phyloP scores from a whole-genome alignment of 2,797 vertebrate genomes.

The Rhinogobio ventralis region DNA sequence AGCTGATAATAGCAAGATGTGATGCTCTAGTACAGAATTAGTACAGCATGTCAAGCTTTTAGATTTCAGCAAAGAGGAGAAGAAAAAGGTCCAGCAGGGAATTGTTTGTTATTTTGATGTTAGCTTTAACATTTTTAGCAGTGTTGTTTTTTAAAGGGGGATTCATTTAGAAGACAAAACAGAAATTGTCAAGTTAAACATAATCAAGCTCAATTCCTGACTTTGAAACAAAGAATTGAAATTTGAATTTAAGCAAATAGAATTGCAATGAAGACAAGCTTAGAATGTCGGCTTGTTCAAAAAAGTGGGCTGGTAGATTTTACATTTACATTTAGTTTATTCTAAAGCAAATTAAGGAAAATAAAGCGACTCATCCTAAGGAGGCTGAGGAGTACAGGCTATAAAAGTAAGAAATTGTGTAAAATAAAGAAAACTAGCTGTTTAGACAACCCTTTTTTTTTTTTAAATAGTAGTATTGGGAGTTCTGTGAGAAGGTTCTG shows the following conservation, averaged over 20 bases:
- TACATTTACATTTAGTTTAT: not conserved
- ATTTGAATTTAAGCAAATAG: not conserved
- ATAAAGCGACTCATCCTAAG: not conserved
- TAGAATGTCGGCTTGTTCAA: not conserved
- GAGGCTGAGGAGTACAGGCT: not conserved
- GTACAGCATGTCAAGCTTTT: not conserved
- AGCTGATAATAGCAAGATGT: not conserved
- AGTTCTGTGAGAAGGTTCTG: constrained; percentile 34
- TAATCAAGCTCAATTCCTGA: not conserved
- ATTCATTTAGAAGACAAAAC: not conserved
- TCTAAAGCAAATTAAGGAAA: not conserved
- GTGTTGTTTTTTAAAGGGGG: not conserved
- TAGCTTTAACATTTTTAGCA: not conserved
- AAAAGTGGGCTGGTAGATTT: not conserved
- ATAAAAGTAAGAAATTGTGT: not conserved
- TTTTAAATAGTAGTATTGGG: not conserved
- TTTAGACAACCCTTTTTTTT: not conserved
- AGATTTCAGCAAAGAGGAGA: not conserved
- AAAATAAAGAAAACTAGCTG: not conserved
- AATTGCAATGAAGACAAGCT: not conserved
- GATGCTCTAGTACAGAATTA: not conserved
- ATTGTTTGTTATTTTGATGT: not conserved
- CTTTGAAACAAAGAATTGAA: not conserved
- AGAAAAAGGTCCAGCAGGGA: not conserved
- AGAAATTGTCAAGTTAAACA: no score